Conservation (phyloP, 2,888 invertebrate genomes). For the Cabera pusaria region DNA sequence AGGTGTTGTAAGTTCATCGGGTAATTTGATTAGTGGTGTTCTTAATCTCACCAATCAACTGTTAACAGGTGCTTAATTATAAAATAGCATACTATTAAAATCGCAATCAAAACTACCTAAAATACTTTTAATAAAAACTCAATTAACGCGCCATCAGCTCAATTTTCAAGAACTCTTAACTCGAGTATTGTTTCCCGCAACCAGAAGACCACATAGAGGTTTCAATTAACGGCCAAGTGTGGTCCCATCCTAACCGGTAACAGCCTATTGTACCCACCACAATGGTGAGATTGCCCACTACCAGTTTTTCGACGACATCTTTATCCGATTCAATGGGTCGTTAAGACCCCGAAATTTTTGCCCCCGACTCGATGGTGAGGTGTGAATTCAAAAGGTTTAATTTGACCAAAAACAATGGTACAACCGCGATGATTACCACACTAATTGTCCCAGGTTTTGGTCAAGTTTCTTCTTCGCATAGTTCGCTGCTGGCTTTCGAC, state of each 20-base stretch:
- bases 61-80: too few relatives aligned
- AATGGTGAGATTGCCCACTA: conserved; percentile 43
- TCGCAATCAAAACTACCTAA: too few relatives aligned
- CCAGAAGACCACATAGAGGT: conserved; percentile 1
- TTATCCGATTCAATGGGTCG: conserved; percentile 75
- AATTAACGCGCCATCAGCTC: conserved; percentile 6
- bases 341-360: conserved; percentile 50
- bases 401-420: conserved; percentile 30
- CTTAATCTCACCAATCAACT: too few relatives aligned
- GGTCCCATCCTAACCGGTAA: conserved; percentile 43
- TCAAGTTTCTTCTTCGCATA: conserved; percentile 34
- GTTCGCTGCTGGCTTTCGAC: conserved; percentile 11
- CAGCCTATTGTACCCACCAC: conserved; percentile 57
- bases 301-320: conserved; percentile 69
- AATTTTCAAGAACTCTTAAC: conserved; percentile 22
- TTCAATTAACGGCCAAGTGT: conserved; percentile 29
- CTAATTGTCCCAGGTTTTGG: conserved; percentile 44
- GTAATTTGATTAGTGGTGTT: too few relatives aligned
- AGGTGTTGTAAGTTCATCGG: too few relatives aligned
- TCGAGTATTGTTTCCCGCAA: conserved; percentile 30
- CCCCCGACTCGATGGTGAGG: conserved; percentile 37
- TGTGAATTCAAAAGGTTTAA: conserved; percentile 53
- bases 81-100: too few relatives aligned
- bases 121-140: conserved; percentile 4
- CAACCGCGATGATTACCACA: conserved; percentile 35